Base-by-base conservation (phyloP, 2,113 vertebrate species). In the Seriola dumerili region DNA sequence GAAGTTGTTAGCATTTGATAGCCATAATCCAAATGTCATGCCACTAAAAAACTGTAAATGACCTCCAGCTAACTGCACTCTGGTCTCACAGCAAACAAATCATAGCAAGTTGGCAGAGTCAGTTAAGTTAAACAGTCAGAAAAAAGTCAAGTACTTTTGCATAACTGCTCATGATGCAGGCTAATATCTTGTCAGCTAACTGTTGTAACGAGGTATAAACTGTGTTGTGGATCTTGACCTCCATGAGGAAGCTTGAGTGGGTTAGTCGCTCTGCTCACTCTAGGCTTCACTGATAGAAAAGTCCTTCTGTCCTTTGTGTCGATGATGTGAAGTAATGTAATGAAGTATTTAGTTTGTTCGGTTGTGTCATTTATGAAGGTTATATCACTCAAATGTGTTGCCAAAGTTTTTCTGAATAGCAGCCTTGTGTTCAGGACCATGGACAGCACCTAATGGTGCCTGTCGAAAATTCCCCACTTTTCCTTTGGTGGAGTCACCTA, bases 371-470 rank as follows among this genome's bases (percentile, higher is more conserved):
- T 50, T 50, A 29, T 19, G 1, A 36, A n/a, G 19, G n/a, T 3
- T n/a, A 40, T 1, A 16, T 52, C 8, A 10, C 3, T 50, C 21
- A 50, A 21, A 40, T 29, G 8, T 32, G 17, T 10, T 54, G 16
- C 23, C 13, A 1, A 16, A 1, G 3, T 66, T 8, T 70, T 34
- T 4, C 61, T 65, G 2, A 3, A 58, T 9, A 32, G 58, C 46
- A 10, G 69, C 25, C 21, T 38, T 5, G 25, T 16, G 66, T 87
- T 88, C 85, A 89, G 86, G 59, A 92, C 90, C 88, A 89, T 4
- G 86, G 90, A 92, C 71, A 72, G 70, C 70, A 25, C 13, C 38
- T 42, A 8, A 34, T 19, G 14, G 32, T 0, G 29, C 42, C 42
- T 44, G 11, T 42, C 13, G 46, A 48, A 48, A 46, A 46, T 14